phyloP scores from a whole-genome alignment of 2,888 invertebrate genomes.

The Aleiodes leptofemur region DNA sequence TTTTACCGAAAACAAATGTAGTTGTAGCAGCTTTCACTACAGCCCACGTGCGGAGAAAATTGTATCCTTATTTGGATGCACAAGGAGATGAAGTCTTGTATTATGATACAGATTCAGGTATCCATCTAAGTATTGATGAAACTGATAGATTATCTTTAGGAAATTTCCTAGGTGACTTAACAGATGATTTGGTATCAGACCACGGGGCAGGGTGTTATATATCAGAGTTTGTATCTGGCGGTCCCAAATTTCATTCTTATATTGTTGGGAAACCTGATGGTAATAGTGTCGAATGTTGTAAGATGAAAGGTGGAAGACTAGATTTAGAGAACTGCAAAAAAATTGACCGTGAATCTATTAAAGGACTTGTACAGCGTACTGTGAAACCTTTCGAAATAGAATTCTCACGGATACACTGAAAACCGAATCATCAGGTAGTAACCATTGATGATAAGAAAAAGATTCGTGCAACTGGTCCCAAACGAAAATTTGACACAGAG shows the following conservation, averaged over 20 bases:
- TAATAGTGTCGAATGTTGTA: not conserved
- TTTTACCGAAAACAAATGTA: slow-evolving; percentile 3
- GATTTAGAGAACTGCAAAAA: slow-evolving; percentile 4
- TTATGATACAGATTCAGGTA: slow-evolving; percentile 44
- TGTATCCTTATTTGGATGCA: not conserved
- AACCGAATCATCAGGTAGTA: not conserved
- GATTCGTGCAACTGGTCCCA: not conserved
- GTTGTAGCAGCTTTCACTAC: slow-evolving; percentile 44
- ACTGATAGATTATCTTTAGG: slow-evolving; percentile 3
- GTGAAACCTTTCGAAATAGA: not conserved
- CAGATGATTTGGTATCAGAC: slow-evolving; percentile 36
- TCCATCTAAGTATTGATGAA: slow-evolving; percentile 13
- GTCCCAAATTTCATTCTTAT: slow-evolving; percentile 25
- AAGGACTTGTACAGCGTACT: not conserved
- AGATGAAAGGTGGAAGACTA: slow-evolving; percentile 13
- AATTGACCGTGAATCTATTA: slow-evolving; percentile 16
- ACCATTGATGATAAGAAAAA: not conserved
- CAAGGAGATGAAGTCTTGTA: slow-evolving; percentile 30
- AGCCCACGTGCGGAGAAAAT: slow-evolving; percentile 22
- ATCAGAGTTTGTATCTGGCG: slow-evolving; percentile 24
- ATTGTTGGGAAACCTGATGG: slow-evolving; percentile 2
- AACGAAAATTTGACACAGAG: not conserved
- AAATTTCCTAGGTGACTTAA: slow-evolving; percentile 41
- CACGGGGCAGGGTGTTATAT: slow-evolving; percentile 34
- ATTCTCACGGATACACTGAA: slow-evolving; percentile 5